Conservation (phyloP, 2,888 invertebrate species). For the Galeopsomyia nigrocyanea region DNA sequence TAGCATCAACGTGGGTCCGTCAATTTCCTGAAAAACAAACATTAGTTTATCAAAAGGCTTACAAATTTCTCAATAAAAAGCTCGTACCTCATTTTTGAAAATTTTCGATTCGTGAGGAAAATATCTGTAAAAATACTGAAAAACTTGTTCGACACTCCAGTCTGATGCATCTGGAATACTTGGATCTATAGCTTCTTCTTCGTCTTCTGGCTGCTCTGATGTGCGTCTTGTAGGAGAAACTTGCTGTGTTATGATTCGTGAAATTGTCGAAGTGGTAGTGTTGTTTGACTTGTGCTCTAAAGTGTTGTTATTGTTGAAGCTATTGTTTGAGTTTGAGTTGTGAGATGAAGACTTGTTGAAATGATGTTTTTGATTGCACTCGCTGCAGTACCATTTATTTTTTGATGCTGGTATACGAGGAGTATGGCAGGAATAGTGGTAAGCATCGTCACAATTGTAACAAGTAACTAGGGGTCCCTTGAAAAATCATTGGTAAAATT, state of each 20-base stretch:
- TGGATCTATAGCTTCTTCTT: slow-evolving; percentile 71
- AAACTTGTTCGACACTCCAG: slow-evolving; percentile 89
- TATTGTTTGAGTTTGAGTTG: slow-evolving; percentile 46
- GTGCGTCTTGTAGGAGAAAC: slow-evolving; percentile 62
- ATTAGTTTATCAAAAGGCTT: background rate
- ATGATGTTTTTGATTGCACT: slow-evolving; percentile 70
- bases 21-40: slow-evolving; percentile 80
- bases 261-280: slow-evolving; percentile 45
- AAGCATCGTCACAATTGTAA: slow-evolving; percentile 87
- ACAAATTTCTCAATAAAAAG: slow-evolving; percentile 38
- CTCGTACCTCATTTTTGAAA: slow-evolving; percentile 83
- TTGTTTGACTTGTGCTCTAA: slow-evolving; percentile 31
- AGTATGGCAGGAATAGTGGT: slow-evolving; percentile 85
- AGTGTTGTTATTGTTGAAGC: slow-evolving; percentile 40
- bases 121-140: slow-evolving; percentile 81
- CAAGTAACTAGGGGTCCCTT: slow-evolving; percentile 84
- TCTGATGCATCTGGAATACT: slow-evolving; percentile 83
- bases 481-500: slow-evolving; percentile 15
- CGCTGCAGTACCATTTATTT: slow-evolving; percentile 80
- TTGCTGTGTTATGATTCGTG: slow-evolving; percentile 64
- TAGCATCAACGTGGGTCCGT: slow-evolving; percentile 88
- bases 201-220: slow-evolving; percentile 62
- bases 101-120: slow-evolving; percentile 86
- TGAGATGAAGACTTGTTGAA: slow-evolving; percentile 53
- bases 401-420: slow-evolving; percentile 74